Percentiles rank a stretch among this genome's conserved stretches.
Conservation (phyloP, 2,797 vertebrate species). For the Propithecus perrieri region DNA sequence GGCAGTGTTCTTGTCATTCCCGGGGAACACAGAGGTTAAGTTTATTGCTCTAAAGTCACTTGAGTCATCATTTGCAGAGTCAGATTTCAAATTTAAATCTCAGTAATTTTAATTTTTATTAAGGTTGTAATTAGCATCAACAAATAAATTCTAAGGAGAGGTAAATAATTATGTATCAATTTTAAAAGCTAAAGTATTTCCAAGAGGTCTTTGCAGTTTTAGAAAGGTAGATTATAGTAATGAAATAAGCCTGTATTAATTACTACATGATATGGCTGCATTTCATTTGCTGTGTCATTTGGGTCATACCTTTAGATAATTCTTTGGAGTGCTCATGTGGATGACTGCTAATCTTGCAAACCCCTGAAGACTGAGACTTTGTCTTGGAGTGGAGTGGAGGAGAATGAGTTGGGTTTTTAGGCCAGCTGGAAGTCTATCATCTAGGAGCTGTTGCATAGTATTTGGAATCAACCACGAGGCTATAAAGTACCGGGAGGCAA, state of each 20-base stretch:
- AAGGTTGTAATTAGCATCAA: constrained; percentile 15
- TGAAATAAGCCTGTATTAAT: neutral
- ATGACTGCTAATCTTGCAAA: neutral
- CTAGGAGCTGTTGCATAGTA: neutral
- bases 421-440: neutral
- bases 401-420: constrained; percentile 13
- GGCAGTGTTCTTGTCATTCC: neutral
- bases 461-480: constrained; percentile 1
- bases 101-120: constrained; percentile 26
- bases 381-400: neutral
- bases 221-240: neutral
- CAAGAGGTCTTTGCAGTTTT: neutral
- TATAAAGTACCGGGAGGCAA: neutral
- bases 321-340: neutral
- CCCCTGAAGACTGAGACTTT: neutral
- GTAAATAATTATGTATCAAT: neutral
- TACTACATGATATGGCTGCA: neutral
- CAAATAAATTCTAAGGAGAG: constrained; percentile 10
- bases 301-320: neutral
- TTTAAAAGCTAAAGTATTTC: neutral
- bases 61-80: neutral
- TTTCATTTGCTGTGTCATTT: neutral
- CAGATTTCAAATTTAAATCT: constrained; percentile 33
- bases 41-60: neutral
- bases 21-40: neutral